Base-by-base conservation (phyloP, 2,113 vertebrate genomes). In the Mastomys natalensis region DNA sequence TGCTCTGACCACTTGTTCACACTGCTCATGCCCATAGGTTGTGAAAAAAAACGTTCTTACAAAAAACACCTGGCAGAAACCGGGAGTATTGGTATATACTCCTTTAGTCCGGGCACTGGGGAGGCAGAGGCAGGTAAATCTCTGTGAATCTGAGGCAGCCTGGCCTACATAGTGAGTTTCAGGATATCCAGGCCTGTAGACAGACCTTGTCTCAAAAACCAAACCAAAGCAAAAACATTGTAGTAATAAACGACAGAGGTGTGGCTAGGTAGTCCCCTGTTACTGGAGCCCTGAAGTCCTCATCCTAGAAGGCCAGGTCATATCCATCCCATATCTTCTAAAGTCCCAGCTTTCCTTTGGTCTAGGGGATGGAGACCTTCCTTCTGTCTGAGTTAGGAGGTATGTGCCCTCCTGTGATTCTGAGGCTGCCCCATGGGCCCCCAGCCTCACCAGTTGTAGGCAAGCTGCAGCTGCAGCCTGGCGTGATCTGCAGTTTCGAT, bases 401-500 rank as follows among this genome's bases (percentile, higher is more conserved):
- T 43, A 15, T 2, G 26, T 24, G 40, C 22, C 3, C 11, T 62
- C 5, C 29, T 29, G 3, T 15, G 0, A 43, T 21, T 78, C 48
- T 1, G 4, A 24, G 60, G 31, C 22, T 13, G 34, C 8, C 21
- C 58, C 68, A 15, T 4, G 11, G 6, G 37, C 6, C 29, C 2
- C 15, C 1, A 0, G 19, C 21, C 89, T 87, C 94, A 99, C 99
- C 99, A 99, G 98, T 99, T 99, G 98, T 99, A 99, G 76, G 99
- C 98, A 0, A 99, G 99, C 97, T 99, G 99, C 81, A 99, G 99
- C 97, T 99, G 99, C 94, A 99, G 99, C 1, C 99, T 98, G 93
- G 99, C 99, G 0, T 99, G 99, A 97, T 99, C 99, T 0, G 99
- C 99, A 0, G 99, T 99, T 96, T 99, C 99, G 0, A 99, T 99